A percentile compares a stretch with the other conserved stretches of the same genome.
These are phyloP conservation scores for Alexandromys fortis DNA, from an alignment of 2,113 vertebrate species.

Conservation along the genomic window DNA sequence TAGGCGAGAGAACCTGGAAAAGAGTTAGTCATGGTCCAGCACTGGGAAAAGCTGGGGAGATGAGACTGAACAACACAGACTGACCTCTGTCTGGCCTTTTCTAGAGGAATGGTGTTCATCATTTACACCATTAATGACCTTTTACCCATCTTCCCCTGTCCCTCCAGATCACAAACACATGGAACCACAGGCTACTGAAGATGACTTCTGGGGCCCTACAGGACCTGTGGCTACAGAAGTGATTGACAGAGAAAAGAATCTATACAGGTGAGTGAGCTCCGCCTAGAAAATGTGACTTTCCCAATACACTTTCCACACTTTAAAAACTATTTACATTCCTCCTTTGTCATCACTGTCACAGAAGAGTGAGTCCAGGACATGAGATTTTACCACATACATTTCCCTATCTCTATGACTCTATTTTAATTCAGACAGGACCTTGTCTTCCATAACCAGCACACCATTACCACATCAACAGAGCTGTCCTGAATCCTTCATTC, in stretches of 20 bases:
- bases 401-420: not conserved
- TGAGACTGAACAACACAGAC: too few relatives aligned
- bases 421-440: not conserved
- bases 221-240: not conserved
- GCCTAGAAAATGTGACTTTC: not conserved
- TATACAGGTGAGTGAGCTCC: slow-evolving; percentile 43
- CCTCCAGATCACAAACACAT: fast-evolving
- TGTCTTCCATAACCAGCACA: not conserved
- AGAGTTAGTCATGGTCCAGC: too few relatives aligned
- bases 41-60: too few relatives aligned
- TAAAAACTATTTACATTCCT: not conserved
- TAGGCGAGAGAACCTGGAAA: too few relatives aligned
- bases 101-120: not conserved
- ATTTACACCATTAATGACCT: fast-evolving
- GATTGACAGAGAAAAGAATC: not conserved
- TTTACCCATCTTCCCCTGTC: not conserved
- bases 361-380: not conserved
- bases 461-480: too few relatives aligned
- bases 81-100: not conserved
- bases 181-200: not conserved
- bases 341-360: not conserved
- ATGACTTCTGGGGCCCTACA: slow-evolving; percentile 27
- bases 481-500: too few relatives aligned
- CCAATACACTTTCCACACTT: not conserved
- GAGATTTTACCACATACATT: not conserved